Evolutionary conservation across 2,888 invertebrate species (phyloP).

Genomic region (Mimumesa dahlbomi): DNA sequence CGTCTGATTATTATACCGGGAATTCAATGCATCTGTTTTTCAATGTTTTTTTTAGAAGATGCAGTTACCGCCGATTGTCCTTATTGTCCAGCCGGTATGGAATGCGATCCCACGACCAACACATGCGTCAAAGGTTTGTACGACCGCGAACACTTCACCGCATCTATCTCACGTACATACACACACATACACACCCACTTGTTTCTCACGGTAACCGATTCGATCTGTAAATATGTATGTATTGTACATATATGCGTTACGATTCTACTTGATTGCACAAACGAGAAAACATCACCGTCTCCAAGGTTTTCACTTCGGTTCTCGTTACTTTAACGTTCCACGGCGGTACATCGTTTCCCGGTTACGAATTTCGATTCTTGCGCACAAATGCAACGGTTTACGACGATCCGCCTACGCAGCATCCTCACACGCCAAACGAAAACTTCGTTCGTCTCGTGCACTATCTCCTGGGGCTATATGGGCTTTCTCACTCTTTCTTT

Average conservation of each 20-base stretch:
- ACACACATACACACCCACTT: too few relatives aligned
- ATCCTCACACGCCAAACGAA: constrained; percentile 31
- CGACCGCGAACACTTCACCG: constrained; percentile 1
- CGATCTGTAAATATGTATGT: constrained; percentile 75
- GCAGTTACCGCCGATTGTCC: constrained; percentile 66
- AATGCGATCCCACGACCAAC: constrained; percentile 90
- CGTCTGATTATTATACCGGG: too few relatives aligned
- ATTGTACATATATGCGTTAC: constrained; percentile 70
- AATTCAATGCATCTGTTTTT: too few relatives aligned
- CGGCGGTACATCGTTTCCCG: too few relatives aligned
- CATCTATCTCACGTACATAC: constrained; percentile 6
- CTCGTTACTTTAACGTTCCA: too few relatives aligned
- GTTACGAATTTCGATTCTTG: neutral
- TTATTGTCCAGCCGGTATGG: constrained; percentile 89
- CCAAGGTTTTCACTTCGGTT: too few relatives aligned
- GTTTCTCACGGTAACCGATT: constrained; percentile 32
- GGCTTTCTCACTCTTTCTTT: constrained; percentile 72
- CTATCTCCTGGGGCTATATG: constrained; percentile 74
- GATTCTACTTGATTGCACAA: constrained; percentile 34
- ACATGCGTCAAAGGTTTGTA: constrained; percentile 90
- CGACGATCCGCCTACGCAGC: constrained; percentile 21
- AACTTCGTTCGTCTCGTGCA: constrained; percentile 45
- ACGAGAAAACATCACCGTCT: neutral
- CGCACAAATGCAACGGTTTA: constrained; percentile 1
- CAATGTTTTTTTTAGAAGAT: constrained; percentile 45